Evolutionary conservation across 2,797 vertebrate genomes (phyloP).

Genomic region (Scyliorhinus canicula): DNA sequence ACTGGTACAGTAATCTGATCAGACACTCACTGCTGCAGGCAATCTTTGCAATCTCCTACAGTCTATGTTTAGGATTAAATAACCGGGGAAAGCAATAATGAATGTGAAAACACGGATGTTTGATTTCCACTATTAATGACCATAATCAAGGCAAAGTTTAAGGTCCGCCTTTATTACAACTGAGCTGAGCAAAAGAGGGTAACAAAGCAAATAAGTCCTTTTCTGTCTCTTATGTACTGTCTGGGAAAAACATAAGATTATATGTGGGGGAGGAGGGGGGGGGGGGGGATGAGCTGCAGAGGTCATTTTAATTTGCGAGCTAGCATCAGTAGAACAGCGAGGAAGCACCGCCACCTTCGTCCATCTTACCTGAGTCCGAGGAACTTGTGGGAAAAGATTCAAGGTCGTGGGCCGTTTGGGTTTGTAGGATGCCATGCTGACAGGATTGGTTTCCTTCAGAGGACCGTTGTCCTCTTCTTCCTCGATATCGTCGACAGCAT

Average conservation of each 20-base stretch:
- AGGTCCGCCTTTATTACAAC: background rate
- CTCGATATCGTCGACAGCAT: slow-evolving; percentile 70
- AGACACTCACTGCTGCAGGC: slow-evolving; percentile 1
- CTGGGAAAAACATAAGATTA: slow-evolving; percentile 34
- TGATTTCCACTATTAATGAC: too few species aligned
- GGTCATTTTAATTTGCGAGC: background rate
- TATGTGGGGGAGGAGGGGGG: background rate
- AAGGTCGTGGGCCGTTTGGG: slow-evolving; percentile 91
- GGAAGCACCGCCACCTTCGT: background rate
- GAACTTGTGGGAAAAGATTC: slow-evolving; percentile 90
- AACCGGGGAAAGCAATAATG: background rate
- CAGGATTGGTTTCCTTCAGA: slow-evolving; percentile 55
- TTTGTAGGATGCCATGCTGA: slow-evolving; percentile 77
- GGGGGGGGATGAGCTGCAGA: background rate
- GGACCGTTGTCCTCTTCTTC: slow-evolving; percentile 57
- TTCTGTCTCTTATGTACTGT: background rate
- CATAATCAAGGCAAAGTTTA: background rate
- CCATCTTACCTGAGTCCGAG: slow-evolving; percentile 78
- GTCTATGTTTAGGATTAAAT: background rate
- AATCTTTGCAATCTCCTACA: background rate
- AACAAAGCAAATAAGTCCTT: background rate
- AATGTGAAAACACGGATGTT: background rate
- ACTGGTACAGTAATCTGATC: background rate
- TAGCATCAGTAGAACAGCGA: background rate
- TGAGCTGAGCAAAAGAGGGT: background rate